Conservation (phyloP, 2,888 invertebrate genomes). For the Lapara coniferarum region DNA sequence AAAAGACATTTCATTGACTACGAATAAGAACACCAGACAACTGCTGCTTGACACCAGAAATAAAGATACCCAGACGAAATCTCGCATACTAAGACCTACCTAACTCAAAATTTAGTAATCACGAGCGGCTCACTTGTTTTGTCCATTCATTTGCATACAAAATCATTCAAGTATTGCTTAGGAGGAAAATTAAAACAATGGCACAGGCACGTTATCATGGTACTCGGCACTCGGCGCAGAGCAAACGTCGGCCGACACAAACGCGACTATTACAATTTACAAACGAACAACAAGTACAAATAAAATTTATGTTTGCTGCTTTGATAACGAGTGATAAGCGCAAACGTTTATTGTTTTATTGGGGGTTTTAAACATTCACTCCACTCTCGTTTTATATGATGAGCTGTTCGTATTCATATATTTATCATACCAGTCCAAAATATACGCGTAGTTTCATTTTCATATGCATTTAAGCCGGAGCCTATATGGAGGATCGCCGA, state of each 20-base stretch:
- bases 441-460: neutral
- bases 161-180: conserved; percentile 41
- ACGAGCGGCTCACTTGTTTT: too few species aligned
- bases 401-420: conserved; percentile 49
- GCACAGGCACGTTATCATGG: conserved; percentile 53
- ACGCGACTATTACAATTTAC: conserved; percentile 57
- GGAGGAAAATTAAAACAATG: conserved; percentile 26
- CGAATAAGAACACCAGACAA: too few species aligned
- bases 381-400: conserved; percentile 48
- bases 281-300: conserved; percentile 66
- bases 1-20: too few species aligned
- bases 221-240: conserved; percentile 43
- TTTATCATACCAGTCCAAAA: conserved; percentile 28
- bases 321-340: conserved; percentile 75
- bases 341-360: conserved; percentile 79
- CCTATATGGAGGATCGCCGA: too few species aligned
- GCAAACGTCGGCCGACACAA: conserved; percentile 75
- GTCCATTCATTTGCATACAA: too few species aligned
- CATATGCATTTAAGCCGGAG: neutral
- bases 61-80: too few species aligned
- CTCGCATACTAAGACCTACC: too few species aligned
- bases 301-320: conserved; percentile 74
- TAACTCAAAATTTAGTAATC: too few species aligned
- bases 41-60: too few species aligned
- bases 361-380: conserved; percentile 55